These are phyloP conservation scores for Clarias platycephalus DNA, from an alignment of 2,797 vertebrate genomes.

Conservation along the genomic window DNA sequence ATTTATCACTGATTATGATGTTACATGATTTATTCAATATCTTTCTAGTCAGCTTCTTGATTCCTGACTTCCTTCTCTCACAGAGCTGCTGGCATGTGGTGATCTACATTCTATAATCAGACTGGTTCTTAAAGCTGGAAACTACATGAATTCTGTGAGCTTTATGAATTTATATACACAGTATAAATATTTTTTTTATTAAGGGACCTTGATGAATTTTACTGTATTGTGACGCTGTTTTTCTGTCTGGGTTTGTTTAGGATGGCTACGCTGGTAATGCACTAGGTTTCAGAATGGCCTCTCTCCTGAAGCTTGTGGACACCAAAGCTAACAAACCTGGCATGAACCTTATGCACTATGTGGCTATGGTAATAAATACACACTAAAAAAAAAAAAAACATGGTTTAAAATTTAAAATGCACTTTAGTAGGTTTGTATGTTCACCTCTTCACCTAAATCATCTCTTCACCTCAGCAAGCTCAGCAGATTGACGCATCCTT, in stretches of 20 bases:
- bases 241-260: constrained; percentile 61
- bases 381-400: too few relatives aligned
- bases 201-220: background rate
- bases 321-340: constrained; percentile 84
- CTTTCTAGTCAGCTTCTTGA: background rate
- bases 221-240: background rate
- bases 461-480: constrained; percentile 67
- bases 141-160: constrained; percentile 84
- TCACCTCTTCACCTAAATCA: background rate
- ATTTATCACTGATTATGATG: too few relatives aligned
- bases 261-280: constrained; percentile 79
- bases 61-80: background rate
- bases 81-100: constrained; percentile 80
- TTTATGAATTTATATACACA: background rate
- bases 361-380: constrained; percentile 77
- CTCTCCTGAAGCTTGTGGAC: constrained; percentile 80
- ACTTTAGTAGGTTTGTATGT: background rate
- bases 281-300: constrained; percentile 80
- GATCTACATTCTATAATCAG: constrained; percentile 82
- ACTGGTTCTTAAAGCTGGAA: constrained; percentile 82
- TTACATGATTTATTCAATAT: background rate
- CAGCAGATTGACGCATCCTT: constrained; percentile 70
- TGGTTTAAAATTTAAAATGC: background rate
- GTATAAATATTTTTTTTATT: background rate
- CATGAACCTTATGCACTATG: constrained; percentile 85